Base-by-base conservation (phyloP, 1,140 invertebrate species). In the Diploscapter pachys region DNA sequence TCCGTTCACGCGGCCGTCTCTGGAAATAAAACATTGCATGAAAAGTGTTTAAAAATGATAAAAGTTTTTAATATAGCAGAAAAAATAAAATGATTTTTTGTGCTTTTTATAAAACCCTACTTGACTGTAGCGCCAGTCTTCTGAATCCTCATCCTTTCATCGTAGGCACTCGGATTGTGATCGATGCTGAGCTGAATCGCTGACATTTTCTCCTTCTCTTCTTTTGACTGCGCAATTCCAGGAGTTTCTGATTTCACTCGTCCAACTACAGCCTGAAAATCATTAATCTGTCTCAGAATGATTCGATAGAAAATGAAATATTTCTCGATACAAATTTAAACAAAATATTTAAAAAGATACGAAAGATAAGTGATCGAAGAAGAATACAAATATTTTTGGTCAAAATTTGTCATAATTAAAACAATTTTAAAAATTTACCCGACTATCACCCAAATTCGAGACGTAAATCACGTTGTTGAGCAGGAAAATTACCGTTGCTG, bases 71-170 rank as follows among this genome's bases (percentile, higher is more conserved):
- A 31, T 31, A 31, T 31, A 31, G 31, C 31, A 31, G 31, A 31
- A 31, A 31, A 31, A 31, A 31, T 31, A 31, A n/a, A n/a, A 31
- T 31, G 31, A 31, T 31, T 31, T 1, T 31, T 31, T 31, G 31
- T 31, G 31, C 31, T 31, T 31, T 31, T 0, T 31, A 31, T 31
- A 31, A 31, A 31, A 31, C 31, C 69, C 61, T 31, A 76, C 75
- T 73, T 70, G 48, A 76, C 75, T 11, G 11, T 13, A 8, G 68
- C 75, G 56, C 75, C 75, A 49, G 75, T 52, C 11, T 69, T 72
- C 57, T 76, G 68, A 53, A 76, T 76, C 50, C 75, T n/a, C 63
- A 71, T 61, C 57, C 75, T 65, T 56, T 76, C 75, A 3, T 76
- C 75, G 53, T 71, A 73, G 52, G 61, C 53, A 50, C 56, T 71